Evolutionary conservation across 2,888 invertebrate species (phyloP).

Genomic region (Oscheius sp.): DNA sequence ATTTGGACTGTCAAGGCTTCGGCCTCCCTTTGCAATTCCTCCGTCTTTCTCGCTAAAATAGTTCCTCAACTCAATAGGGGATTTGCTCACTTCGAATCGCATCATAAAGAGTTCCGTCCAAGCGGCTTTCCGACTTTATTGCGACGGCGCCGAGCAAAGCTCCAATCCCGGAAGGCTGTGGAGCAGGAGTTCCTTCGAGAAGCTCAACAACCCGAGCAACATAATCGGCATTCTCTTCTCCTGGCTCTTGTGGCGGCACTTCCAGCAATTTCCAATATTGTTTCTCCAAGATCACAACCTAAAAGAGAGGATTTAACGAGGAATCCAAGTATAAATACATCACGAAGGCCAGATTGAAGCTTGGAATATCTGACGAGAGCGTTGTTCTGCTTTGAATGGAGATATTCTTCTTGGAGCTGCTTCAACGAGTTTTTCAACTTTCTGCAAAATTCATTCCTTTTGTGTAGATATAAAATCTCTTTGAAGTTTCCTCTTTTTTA

Average conservation of each 20-base stretch:
- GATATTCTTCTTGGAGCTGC: constrained; percentile 65
- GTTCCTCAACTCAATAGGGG: not conserved
- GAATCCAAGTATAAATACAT: constrained; percentile 45
- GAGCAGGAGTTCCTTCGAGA: constrained; percentile 57
- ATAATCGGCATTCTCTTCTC: constrained; percentile 89
- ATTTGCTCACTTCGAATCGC: constrained; percentile 53
- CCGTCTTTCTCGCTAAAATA: constrained; percentile 85
- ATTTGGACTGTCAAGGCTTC: constrained; percentile 92
- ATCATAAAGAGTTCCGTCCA: constrained; percentile 60
- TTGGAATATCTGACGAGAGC: constrained; percentile 61
- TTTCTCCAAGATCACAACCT: constrained; percentile 63
- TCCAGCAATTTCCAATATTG: constrained; percentile 89
- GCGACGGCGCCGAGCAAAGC: constrained; percentile 55
- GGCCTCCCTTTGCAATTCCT: constrained; percentile 90
- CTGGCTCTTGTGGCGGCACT: constrained; percentile 90
- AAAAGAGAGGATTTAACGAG: not conserved
- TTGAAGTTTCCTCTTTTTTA: too few species aligned
- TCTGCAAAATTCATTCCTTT: constrained; percentile 32
- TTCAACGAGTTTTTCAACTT: constrained; percentile 63
- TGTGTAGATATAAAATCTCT: too few species aligned
- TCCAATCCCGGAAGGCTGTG: constrained; percentile 62
- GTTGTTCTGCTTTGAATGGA: constrained; percentile 64
- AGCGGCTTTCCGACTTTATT: constrained; percentile 58
- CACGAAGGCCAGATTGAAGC: constrained; percentile 60
- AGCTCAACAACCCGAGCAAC: constrained; percentile 74